Evolutionary conservation across 1,140 invertebrate species (phyloP).

Genomic region (Onthophagus taurus): DNA sequence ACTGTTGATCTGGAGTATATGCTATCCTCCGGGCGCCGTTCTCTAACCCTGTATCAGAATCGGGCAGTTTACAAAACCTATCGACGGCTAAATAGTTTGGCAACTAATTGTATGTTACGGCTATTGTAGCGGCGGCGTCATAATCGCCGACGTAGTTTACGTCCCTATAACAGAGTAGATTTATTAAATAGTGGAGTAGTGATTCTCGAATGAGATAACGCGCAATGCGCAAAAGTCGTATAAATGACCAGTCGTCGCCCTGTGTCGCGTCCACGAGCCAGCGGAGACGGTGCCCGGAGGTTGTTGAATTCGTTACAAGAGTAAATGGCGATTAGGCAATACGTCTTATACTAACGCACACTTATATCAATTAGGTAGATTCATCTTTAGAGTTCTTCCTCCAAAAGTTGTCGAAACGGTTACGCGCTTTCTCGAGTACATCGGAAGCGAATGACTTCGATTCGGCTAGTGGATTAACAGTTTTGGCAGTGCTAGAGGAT

Average conservation of each 20-base stretch:
- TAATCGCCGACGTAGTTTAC: neutral
- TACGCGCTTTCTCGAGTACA: conserved; percentile 70
- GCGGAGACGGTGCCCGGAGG: too few species aligned
- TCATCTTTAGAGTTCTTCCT: conserved; percentile 43
- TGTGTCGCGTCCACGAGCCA: too few species aligned
- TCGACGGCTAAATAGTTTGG: neutral
- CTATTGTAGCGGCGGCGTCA: neutral
- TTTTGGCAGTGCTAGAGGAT: conserved; percentile 11
- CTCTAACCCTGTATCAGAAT: conserved; percentile 24
- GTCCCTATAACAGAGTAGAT: neutral
- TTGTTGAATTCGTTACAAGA: neutral
- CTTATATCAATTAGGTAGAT: conserved; percentile 10
- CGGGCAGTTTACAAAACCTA: neutral
- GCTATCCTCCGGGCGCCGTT: conserved; percentile 5
- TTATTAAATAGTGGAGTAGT: neutral
- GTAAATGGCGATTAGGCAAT: conserved; percentile 12
- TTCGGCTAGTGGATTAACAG: conserved; percentile 8
- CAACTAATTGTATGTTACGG: neutral
- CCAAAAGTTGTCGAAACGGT: conserved; percentile 82
- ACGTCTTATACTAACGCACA: conserved; percentile 11
- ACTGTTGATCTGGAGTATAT: conserved; percentile 14
- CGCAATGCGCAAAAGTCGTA: neutral
- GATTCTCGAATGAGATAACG: neutral
- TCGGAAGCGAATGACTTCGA: conserved; percentile 48
- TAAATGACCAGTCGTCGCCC: too few species aligned